Evolutionary conservation across 2,797 vertebrate genomes (phyloP).

Genomic region (Sebastes iracundus): DNA sequence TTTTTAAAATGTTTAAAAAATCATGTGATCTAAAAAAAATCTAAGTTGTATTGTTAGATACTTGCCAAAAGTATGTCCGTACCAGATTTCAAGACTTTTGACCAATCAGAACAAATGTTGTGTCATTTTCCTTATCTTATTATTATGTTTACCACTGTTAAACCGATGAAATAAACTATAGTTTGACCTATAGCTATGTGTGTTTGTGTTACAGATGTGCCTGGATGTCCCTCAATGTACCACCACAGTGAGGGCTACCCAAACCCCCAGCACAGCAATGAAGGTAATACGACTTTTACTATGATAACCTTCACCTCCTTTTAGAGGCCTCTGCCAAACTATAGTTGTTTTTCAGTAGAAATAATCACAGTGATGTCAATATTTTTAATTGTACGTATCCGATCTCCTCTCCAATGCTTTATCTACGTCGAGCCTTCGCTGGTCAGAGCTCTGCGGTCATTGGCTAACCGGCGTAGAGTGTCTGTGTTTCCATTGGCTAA

Average conservation of each 20-base stretch:
- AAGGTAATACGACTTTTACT: constrained; percentile 74
- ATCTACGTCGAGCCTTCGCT: constrained; percentile 48
- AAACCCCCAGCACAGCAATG: constrained; percentile 77
- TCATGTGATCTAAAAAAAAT: too few species aligned
- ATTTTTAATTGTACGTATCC: background rate
- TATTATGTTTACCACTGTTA: background rate
- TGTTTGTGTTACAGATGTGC: constrained; percentile 83
- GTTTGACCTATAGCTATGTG: background rate
- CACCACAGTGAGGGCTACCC: constrained; percentile 87
- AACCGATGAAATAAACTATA: background rate
- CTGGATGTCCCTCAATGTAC: constrained; percentile 91
- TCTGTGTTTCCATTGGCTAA: constrained; percentile 80
- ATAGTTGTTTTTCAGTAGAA: background rate
- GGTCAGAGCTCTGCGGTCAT: constrained; percentile 74
- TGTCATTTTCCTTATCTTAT: too few species aligned
- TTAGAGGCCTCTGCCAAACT: background rate
- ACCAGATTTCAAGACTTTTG: too few species aligned
- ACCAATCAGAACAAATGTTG: too few species aligned
- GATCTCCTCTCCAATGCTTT: constrained; percentile 33
- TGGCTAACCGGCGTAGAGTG: constrained; percentile 74
- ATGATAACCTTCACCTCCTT: background rate
- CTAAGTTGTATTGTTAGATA: too few species aligned
- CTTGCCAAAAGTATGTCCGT: too few species aligned
- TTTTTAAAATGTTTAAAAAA: too few species aligned
- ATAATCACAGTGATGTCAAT: background rate